Conservation (phyloP, 1,140 invertebrate genomes). For the Drosophila ficusphila region DNA sequence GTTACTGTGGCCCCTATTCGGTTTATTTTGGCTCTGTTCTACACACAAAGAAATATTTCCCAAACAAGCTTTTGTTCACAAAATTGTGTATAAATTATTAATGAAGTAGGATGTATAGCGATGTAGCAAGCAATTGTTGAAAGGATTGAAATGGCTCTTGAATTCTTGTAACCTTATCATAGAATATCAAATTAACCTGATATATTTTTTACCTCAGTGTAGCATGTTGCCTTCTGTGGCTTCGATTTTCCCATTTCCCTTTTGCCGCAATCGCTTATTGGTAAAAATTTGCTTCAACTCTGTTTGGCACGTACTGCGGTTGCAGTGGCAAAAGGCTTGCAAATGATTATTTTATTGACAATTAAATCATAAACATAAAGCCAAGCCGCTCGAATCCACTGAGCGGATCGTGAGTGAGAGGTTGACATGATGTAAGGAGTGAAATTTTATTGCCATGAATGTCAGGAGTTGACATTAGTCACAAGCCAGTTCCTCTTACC, state of each 20-base stretch:
- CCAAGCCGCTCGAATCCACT: slow-evolving; percentile 55
- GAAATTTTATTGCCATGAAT: slow-evolving; percentile 76
- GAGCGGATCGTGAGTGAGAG: slow-evolving; percentile 3
- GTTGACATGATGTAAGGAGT: slow-evolving; percentile 53
- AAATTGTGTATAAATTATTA: neutral
- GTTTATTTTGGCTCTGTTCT: slow-evolving; percentile 11
- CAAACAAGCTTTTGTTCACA: neutral
- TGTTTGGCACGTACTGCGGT: slow-evolving; percentile 72
- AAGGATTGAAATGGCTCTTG: neutral
- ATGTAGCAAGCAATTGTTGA: neutral
- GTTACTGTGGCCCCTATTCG: slow-evolving; percentile 11
- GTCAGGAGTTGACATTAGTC: slow-evolving; percentile 69
- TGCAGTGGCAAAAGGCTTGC: slow-evolving; percentile 70
- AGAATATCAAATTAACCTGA: neutral
- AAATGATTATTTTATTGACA: slow-evolving; percentile 82
- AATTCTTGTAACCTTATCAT: too few relatives aligned
- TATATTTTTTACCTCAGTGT: slow-evolving; percentile 5
- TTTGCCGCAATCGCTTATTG: slow-evolving; percentile 51
- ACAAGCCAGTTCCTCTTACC: slow-evolving; percentile 23
- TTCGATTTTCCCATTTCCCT: slow-evolving; percentile 1
- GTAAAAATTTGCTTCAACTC: slow-evolving; percentile 59
- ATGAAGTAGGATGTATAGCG: neutral
- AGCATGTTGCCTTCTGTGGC: slow-evolving; percentile 27
- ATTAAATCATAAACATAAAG: slow-evolving; percentile 76
- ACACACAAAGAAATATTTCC: slow-evolving; percentile 4